Conservation (phyloP, 2,797 vertebrate species). For the Lepilemur ruficaudatus region DNA sequence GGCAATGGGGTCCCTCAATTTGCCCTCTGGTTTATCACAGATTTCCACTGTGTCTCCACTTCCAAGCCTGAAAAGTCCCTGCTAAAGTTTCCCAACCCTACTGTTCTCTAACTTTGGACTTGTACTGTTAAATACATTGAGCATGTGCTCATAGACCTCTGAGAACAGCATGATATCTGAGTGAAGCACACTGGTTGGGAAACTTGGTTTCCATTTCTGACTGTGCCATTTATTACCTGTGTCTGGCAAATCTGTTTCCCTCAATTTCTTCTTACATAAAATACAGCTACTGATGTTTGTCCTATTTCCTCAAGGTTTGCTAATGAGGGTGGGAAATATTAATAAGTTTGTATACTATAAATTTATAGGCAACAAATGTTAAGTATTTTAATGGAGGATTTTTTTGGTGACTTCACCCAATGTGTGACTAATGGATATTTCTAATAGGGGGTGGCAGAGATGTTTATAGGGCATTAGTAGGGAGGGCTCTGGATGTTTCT, state of each 20-base stretch:
- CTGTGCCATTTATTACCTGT: background rate
- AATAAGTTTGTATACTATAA: background rate
- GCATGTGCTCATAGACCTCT: background rate
- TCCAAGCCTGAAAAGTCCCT: background rate
- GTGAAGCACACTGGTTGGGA: background rate
- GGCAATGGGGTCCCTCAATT: too few species aligned
- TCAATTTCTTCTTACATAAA: background rate
- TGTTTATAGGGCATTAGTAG: background rate
- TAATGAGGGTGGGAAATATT: background rate
- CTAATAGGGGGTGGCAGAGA: background rate
- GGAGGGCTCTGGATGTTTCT: background rate
- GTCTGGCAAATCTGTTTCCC: background rate
- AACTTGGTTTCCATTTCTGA: background rate
- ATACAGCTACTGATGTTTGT: background rate
- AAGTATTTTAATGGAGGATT: background rate
- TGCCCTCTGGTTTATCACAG: background rate
- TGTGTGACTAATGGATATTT: background rate
- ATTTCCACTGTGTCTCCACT: background rate
- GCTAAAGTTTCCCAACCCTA: background rate
- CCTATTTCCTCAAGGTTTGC: background rate
- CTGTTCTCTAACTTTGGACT: background rate
- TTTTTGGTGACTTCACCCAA: background rate
- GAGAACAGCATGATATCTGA: background rate
- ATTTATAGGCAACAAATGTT: background rate
- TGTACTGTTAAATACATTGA: background rate